Evolutionary conservation across 2,888 invertebrate genomes (phyloP).

Genomic region (Parascotia fuliginaria): DNA sequence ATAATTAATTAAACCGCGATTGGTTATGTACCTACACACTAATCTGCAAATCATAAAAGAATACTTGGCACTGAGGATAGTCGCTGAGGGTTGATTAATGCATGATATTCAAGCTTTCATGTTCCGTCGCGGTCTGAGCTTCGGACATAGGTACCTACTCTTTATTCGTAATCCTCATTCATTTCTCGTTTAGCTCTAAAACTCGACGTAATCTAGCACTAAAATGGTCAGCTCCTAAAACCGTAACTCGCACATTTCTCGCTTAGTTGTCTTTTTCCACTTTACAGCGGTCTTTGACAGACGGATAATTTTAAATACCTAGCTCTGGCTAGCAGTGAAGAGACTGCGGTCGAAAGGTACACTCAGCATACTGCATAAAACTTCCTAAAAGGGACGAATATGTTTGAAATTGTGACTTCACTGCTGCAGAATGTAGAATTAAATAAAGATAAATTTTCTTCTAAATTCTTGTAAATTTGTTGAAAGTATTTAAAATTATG

Average conservation of each 20-base stretch:
- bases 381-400: constrained; percentile 28
- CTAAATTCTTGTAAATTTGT: too few relatives aligned
- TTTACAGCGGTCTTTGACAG: constrained; percentile 43
- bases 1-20: constrained; percentile 38
- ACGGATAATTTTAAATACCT: constrained; percentile 51
- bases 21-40: too few relatives aligned
- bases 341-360: constrained; percentile 42
- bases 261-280: constrained; percentile 30
- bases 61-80: constrained; percentile 32
- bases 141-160: constrained; percentile 11
- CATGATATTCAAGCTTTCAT: constrained; percentile 26
- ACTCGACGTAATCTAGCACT: neutral
- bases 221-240: constrained; percentile 2
- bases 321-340: constrained; percentile 31
- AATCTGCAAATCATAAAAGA: constrained; percentile 39
- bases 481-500: neutral
- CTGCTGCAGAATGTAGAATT: neutral
- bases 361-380: constrained; percentile 33
- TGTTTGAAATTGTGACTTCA: constrained; percentile 19
- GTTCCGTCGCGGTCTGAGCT: constrained; percentile 10
- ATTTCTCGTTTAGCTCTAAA: constrained; percentile 25
- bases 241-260: constrained; percentile 15
- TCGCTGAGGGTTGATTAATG: constrained; percentile 35
- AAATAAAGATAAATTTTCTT: neutral
- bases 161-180: constrained; percentile 23